phyloP scores from a whole-genome alignment of 2,797 vertebrate genomes.

The Sparus aurata region DNA sequence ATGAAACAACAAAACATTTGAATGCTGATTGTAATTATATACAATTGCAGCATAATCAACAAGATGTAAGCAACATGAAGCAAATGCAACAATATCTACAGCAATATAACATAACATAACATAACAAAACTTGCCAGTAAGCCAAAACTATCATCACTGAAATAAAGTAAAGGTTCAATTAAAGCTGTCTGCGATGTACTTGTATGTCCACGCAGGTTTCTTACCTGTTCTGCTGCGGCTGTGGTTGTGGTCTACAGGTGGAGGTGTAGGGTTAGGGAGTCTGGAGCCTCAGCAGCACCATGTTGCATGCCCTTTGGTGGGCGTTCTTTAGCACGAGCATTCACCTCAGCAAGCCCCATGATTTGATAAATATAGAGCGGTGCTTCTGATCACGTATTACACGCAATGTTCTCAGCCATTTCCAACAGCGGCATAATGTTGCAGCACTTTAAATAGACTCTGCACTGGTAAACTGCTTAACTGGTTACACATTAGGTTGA shows the following conservation, averaged over 20 bases:
- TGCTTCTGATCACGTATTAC: conserved; percentile 84
- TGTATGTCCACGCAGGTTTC: conserved; percentile 24
- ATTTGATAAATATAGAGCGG: conserved; percentile 87
- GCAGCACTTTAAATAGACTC: conserved; percentile 80
- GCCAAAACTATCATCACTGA: background rate
- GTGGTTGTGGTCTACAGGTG: conserved; percentile 44
- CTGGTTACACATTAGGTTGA: conserved; percentile 13
- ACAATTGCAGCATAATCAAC: background rate
- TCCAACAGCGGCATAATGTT: conserved; percentile 80
- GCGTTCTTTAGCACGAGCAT: conserved; percentile 56
- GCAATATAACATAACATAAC: background rate
- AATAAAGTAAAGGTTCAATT: background rate
- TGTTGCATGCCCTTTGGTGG: conserved; percentile 65
- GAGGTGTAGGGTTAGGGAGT: conserved; percentile 41
- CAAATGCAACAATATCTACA: background rate
- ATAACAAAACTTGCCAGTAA: background rate
- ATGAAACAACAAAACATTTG: background rate
- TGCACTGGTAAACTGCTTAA: conserved; percentile 37
- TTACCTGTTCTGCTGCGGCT: conserved; percentile 76
- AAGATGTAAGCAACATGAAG: background rate
- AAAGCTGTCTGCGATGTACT: background rate
- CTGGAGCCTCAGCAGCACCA: conserved; percentile 51
- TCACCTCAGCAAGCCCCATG: conserved; percentile 71
- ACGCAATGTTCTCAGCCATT: conserved; percentile 61
- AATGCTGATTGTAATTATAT: background rate